Evolutionary conservation across 2,888 invertebrate species (phyloP), one percentile per base, ranked within the genome.

Genomic region (Phaonia tiefii): DNA sequence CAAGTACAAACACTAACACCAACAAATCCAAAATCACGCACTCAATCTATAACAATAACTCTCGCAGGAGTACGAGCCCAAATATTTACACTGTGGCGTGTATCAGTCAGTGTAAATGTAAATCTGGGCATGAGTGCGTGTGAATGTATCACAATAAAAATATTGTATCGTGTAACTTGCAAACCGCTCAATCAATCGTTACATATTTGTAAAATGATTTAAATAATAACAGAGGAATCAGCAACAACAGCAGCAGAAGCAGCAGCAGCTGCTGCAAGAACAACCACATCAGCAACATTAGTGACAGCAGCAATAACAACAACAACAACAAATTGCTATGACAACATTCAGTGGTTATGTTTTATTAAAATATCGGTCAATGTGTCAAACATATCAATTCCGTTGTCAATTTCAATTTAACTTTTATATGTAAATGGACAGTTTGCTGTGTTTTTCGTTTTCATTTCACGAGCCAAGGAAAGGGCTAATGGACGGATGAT

Each of bases 321-420:
- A 31, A 31, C 31, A 31, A 3, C 31, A 31, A 31, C 31, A 31
- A 31, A 31, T 31, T 31, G 31, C 31, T 39, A 17, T 17, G n/a
- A 22, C 44, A 5, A 44, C 37, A 56, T 54, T 17, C 54, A 39
- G 78, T 75, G 78, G 81, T 78, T 78, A 78, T 81, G 78, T 81
- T 81, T 81, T 78, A 78, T 81, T 81, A 78, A 81, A 81, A 81
- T 81, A 81, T 81, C 81, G 81, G 81, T 81, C 81, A 81, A 78
- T 78, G 51, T 81, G 81, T 81, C 81, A 81, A 75, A 75, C 65
- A 75, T 81, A 81, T 81, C 81, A 81, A 75, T 78, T 65, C 58
- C 25, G 67, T 81, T 81, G 81, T 78, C 81, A 75, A 81, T 78
- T 81, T 75, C 56, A 78, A 78, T 81, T 78, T 72, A 72, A 75